Conservation (phyloP, 2,113 vertebrate genomes). For the Austrofundulus limnaeus region DNA sequence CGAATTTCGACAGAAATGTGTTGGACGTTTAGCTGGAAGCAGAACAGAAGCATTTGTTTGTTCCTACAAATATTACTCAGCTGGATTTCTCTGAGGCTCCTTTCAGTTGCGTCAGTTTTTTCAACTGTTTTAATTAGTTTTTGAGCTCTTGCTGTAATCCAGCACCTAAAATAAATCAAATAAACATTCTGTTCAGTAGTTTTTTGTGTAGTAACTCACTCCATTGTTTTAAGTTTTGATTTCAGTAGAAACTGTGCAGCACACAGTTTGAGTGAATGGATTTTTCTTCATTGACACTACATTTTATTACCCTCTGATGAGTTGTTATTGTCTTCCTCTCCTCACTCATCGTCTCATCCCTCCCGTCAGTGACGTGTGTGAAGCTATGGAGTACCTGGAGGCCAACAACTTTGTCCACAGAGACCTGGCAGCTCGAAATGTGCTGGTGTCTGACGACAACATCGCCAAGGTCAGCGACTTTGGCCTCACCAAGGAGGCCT, state of each 20-base stretch:
- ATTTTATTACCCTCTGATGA: too few species aligned
- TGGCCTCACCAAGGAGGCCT: slow-evolving; percentile 96
- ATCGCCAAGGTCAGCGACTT: slow-evolving; percentile 99
- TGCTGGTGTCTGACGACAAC: slow-evolving; percentile 96
- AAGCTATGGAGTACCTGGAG: slow-evolving; percentile 98
- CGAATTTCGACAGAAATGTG: slow-evolving; percentile 21
- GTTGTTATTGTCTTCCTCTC: not conserved
- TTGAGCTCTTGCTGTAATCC: slow-evolving; percentile 9
- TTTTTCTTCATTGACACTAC: not conserved
- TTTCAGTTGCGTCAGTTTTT: too few species aligned
- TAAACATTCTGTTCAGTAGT: not conserved
- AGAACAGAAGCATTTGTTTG: slow-evolving; percentile 31
- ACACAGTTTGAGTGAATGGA: not conserved
- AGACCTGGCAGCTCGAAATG: slow-evolving; percentile 96
- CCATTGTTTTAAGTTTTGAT: not conserved
- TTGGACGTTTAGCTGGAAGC: slow-evolving; percentile 5
- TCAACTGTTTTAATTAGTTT: not conserved
- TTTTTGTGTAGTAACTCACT: not conserved
- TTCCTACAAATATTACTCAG: not conserved
- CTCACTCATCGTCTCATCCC: not conserved
- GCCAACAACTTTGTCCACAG: slow-evolving; percentile 95
- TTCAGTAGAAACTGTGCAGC: not conserved
- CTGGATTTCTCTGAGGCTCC: slow-evolving; percentile 7
- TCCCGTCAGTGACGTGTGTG: slow-evolving; percentile 87
- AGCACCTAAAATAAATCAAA: not conserved